Evolutionary conservation across 2,113 vertebrate species (phyloP).

Genomic region (Thunnus thynnus): DNA sequence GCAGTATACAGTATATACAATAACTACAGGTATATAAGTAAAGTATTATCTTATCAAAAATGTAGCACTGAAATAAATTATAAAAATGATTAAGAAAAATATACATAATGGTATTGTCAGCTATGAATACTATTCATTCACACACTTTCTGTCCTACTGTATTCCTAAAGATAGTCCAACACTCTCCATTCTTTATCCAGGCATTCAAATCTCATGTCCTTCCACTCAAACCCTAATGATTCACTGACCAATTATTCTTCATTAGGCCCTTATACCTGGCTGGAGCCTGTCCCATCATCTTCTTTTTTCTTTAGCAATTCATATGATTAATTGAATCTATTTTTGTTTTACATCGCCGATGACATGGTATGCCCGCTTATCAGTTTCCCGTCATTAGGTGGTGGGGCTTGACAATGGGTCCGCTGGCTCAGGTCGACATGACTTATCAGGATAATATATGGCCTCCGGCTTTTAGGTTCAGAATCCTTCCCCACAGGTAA

Average conservation of each 20-base stretch:
- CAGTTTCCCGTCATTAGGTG: slow-evolving; percentile 82
- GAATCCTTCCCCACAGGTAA: slow-evolving; percentile 56
- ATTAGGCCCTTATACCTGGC: slow-evolving; percentile 63
- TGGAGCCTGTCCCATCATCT: slow-evolving; percentile 62
- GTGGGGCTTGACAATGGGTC: slow-evolving; percentile 69
- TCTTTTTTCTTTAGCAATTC: slow-evolving; percentile 70
- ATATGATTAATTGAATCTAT: slow-evolving; percentile 83
- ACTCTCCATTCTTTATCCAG: slow-evolving; percentile 41
- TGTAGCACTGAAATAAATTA: neutral
- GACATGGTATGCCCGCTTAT: slow-evolving; percentile 80
- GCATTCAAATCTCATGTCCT: slow-evolving; percentile 56
- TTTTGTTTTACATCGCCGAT: slow-evolving; percentile 80
- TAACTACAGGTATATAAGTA: too few species aligned
- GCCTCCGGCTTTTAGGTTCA: slow-evolving; percentile 57
- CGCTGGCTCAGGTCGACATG: slow-evolving; percentile 64
- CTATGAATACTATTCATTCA: slow-evolving; percentile 23
- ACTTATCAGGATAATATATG: slow-evolving; percentile 81
- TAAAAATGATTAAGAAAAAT: too few species aligned
- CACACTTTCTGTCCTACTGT: neutral
- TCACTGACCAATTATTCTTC: slow-evolving; percentile 76
- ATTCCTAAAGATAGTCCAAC: slow-evolving; percentile 7
- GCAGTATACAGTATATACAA: too few species aligned
- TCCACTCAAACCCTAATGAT: slow-evolving; percentile 66
- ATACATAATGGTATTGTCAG: neutral
- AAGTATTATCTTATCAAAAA: neutral